A percentile compares a stretch with the other conserved stretches of the same genome.
phyloP scores from a whole-genome alignment of 2,797 vertebrate species.

The Echeneis naucrates region DNA sequence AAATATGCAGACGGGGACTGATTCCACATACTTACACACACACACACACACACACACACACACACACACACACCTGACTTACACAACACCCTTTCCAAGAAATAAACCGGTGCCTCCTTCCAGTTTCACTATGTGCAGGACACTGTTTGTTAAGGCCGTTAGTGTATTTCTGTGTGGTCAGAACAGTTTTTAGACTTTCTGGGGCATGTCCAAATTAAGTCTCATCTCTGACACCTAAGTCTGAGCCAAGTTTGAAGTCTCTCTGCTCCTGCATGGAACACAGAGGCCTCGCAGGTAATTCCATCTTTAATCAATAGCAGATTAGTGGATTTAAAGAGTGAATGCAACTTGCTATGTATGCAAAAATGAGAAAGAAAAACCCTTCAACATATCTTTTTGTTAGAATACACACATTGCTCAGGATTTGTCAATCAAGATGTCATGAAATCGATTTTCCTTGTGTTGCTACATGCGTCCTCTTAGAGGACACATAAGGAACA shows the following conservation, averaged over 20 bases:
- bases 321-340: background rate
- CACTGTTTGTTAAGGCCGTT: slow-evolving; percentile 33
- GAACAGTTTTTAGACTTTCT: background rate
- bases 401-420: background rate
- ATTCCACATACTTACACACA: slow-evolving; percentile 10
- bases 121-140: slow-evolving; percentile 28
- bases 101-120: slow-evolving; percentile 53
- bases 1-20: slow-evolving; percentile 51
- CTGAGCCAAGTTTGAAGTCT: background rate
- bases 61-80: slow-evolving; percentile 51
- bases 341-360: too few relatives aligned
- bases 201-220: background rate
- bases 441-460: too few relatives aligned
- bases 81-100: slow-evolving; percentile 42
- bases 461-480: too few relatives aligned
- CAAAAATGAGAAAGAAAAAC: too few relatives aligned
- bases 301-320: background rate
- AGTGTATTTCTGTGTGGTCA: background rate
- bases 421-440: background rate
- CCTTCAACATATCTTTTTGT: too few relatives aligned
- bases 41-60: too few relatives aligned
- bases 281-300: background rate
- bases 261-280: background rate
- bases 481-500: too few relatives aligned
- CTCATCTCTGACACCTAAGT: background rate